Evolutionary conservation across 2,888 invertebrate genomes (phyloP).

Genomic region (Perizoma affinitatum): DNA sequence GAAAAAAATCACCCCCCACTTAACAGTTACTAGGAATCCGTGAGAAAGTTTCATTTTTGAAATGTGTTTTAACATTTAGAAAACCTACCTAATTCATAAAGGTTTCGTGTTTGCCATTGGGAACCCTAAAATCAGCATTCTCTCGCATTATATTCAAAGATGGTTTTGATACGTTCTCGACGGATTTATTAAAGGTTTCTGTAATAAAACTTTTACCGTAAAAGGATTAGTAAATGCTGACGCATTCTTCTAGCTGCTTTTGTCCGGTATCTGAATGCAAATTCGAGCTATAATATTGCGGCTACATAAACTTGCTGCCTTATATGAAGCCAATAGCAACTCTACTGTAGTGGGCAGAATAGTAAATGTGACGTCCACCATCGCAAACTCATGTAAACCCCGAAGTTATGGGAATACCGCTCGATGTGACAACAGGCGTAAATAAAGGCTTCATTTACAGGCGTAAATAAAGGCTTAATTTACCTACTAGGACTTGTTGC

Average conservation of each 20-base stretch:
- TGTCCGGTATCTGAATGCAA: conserved; percentile 35
- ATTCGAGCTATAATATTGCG: conserved; percentile 39
- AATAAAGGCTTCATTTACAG: conserved; percentile 52
- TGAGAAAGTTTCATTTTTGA: no score
- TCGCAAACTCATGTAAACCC: conserved; percentile 46
- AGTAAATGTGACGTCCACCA: conserved; percentile 39
- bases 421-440: conserved; percentile 43
- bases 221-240: conserved; percentile 33
- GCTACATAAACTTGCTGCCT: conserved; percentile 37
- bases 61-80: no score
- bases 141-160: conserved; percentile 10
- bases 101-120: background rate
- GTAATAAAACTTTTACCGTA: conserved; percentile 37
- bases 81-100: no score
- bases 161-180: conserved; percentile 29
- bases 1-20: no score
- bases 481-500: conserved; percentile 47
- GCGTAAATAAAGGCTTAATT: conserved; percentile 54
- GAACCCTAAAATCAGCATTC: background rate
- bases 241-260: conserved; percentile 34
- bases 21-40: no score
- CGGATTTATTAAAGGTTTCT: conserved; percentile 29
- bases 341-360: conserved; percentile 32
- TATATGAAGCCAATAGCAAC: conserved; percentile 38
- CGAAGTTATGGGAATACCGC: conserved; percentile 49